Base-by-base conservation (phyloP, 2,888 invertebrate species). In the Plebejus melissa region DNA sequence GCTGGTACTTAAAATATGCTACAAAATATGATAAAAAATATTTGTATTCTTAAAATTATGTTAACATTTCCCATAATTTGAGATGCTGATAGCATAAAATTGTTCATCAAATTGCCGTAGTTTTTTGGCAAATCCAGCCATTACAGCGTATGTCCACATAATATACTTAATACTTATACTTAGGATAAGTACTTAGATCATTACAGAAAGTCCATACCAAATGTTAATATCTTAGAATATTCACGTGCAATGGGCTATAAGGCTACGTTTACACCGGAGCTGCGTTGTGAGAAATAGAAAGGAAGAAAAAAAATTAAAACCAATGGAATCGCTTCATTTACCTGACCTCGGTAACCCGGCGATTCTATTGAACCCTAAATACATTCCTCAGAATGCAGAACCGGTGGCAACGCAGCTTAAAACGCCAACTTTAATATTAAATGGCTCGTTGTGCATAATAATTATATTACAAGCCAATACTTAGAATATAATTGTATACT, bases 191-290 rank as follows among this genome's bases (percentile, higher is more conserved):
- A 71, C 46, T 60, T 74, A 38, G 75, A 57, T 75, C 38, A 70
- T 72, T 69, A 75, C 71, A 71, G 54, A 60, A 77, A 78, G 75
- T 80, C 76, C 77, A 78, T 80, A 80, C 81, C 80, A 81, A 81
- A 81, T 81, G 79, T 80, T 80, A 79, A 78, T 75, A 74, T 76
- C 76, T 75, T 79, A 78, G 77, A 79, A 75, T 54, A 77, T 76
- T 75, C 16, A 65, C 76, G 79, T 77, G 77, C 75, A 78, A 78
- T 77, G 74, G 74, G 71, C 74, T 22, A 6, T 60, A 58, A 46
- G 22, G 65, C 11, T 16, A 16, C 54, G 16, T 16, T 54, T 13
- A 13, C 54, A 54, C 54, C 16, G 11, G 46, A 46, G 46, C 46
- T 54, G 16, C 16, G 1, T 16, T 4, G 2, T 4, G 54, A 13